Evolutionary conservation across 2,797 vertebrate genomes (phyloP).

Genomic region (Sebastes steindachneri): DNA sequence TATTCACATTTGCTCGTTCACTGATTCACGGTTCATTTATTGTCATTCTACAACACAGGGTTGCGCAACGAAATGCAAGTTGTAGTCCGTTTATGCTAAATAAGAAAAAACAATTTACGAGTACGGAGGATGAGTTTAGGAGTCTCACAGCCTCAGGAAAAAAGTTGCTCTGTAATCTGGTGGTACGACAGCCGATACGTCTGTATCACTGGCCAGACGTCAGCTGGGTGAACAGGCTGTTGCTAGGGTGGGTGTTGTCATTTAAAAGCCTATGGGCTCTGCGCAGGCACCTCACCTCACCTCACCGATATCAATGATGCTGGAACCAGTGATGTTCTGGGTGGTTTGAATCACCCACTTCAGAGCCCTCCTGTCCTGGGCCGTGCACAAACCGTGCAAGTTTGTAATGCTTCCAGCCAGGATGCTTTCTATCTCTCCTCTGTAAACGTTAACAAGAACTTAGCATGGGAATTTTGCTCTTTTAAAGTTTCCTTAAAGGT

Average conservation of each 20-base stretch:
- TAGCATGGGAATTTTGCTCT: no score
- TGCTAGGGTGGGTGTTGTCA: neutral
- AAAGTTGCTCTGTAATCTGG: no score
- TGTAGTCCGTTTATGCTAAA: neutral
- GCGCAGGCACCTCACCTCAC: neutral
- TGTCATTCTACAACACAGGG: neutral
- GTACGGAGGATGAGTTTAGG: no score
- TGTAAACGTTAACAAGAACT: no score
- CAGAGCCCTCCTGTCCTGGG: no score
- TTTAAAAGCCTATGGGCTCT: neutral
- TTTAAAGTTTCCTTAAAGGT: no score
- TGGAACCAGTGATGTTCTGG: no score
- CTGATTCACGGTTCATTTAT: neutral
- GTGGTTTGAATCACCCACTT: accelerated
- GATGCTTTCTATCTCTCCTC: no score
- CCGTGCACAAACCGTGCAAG: no score
- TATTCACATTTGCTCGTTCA: conserved; percentile 46
- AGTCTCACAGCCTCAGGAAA: no score
- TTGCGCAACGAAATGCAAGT: neutral
- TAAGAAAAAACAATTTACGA: neutral
- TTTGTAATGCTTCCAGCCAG: no score
- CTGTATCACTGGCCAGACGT: neutral
- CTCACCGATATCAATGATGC: neutral
- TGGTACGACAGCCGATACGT: neutral
- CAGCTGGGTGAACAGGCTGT: neutral